Conservation (phyloP, 2,797 vertebrate species). For the Rhabdomys pumilio region DNA sequence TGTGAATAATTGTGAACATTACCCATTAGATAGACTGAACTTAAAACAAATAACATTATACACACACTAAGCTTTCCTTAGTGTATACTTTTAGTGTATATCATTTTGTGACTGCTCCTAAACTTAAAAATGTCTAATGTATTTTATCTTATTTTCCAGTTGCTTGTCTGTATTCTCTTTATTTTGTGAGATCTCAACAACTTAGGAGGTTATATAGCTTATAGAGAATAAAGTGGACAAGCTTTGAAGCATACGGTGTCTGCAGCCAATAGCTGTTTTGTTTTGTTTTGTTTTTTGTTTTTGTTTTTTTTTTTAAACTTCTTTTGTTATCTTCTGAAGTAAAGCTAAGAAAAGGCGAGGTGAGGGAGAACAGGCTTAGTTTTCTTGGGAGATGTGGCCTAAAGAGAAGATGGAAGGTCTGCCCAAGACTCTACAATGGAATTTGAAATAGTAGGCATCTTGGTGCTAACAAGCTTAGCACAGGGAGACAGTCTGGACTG, state of each 20-base stretch:
- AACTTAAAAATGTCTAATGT: neutral
- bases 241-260: neutral
- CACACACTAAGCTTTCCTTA: neutral
- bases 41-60: neutral
- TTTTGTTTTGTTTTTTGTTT: no score
- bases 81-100: neutral
- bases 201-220: neutral
- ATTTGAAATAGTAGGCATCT: neutral
- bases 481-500: neutral
- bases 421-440: neutral
- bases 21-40: neutral
- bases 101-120: neutral
- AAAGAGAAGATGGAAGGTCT: neutral
- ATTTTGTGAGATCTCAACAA: neutral
- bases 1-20: neutral
- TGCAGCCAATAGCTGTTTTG: neutral
- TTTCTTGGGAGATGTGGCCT: neutral
- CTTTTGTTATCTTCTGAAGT: conserved; percentile 34
- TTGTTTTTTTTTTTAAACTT: conserved; percentile 45
- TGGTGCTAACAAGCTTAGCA: neutral
- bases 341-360: neutral
- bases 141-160: conserved; percentile 25
- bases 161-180: neutral
- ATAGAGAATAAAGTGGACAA: neutral
- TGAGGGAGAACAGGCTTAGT: neutral